A percentile compares a stretch with the other conserved stretches of the same genome.
phyloP scores from a whole-genome alignment of 1,140 invertebrate genomes.

The Ips typographus region DNA sequence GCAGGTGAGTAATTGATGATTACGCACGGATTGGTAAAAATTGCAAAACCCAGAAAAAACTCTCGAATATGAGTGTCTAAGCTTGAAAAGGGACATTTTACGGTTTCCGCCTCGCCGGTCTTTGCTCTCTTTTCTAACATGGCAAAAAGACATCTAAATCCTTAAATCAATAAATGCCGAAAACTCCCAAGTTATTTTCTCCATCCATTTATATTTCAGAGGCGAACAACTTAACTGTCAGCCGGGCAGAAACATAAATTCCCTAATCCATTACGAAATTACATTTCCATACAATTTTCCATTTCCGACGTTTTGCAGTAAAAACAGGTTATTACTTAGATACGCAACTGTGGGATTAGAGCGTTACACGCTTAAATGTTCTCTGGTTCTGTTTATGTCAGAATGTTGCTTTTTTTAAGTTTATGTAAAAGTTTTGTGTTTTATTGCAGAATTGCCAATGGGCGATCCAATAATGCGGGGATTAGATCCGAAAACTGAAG shows the following conservation, averaged over 20 bases:
- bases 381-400: not conserved
- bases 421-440: too few species aligned
- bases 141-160: conserved; percentile 13
- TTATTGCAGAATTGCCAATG: conserved; percentile 42
- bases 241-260: conserved; percentile 24
- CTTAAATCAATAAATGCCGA: conserved; percentile 11
- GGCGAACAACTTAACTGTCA: conserved; percentile 21
- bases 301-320: conserved; percentile 11
- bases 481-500: conserved; percentile 45
- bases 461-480: conserved; percentile 45
- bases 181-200: conserved; percentile 12
- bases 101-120: not conserved
- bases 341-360: conserved; percentile 17
- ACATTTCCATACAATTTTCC: conserved; percentile 25
- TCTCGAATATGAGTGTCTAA: too few species aligned
- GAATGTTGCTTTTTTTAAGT: conserved; percentile 1
- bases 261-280: conserved; percentile 28
- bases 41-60: too few species aligned
- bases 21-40: too few species aligned
- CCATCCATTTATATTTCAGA: conserved; percentile 18
- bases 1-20: conserved; percentile 54
- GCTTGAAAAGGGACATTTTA: not conserved
- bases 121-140: not conserved
- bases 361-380: too few species aligned
- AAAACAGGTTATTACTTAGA: conserved; percentile 24